These are phyloP conservation scores for Reticulitermes speratus DNA, from an alignment of 1,140 invertebrate genomes.

Conservation along the genomic window DNA sequence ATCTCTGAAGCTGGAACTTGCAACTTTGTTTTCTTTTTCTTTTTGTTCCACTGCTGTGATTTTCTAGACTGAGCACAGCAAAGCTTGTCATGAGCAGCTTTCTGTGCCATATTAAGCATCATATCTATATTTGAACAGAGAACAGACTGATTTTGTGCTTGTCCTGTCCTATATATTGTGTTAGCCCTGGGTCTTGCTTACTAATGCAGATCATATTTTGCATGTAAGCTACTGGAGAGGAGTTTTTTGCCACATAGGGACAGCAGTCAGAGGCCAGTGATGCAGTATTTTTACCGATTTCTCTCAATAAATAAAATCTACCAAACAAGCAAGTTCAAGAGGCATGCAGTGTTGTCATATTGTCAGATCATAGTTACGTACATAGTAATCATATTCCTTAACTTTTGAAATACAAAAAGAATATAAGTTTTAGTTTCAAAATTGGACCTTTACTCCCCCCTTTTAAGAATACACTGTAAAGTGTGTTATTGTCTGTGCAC, in stretches of 20 bases:
- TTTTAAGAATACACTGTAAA: background rate
- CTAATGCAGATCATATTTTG: background rate
- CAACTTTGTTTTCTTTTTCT: slow-evolving; percentile 1
- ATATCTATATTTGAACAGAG: slow-evolving; percentile 27
- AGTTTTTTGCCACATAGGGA: background rate
- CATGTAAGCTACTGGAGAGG: background rate
- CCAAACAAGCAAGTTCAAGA: background rate
- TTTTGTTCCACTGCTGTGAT: slow-evolving; percentile 32
- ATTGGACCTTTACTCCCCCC: background rate
- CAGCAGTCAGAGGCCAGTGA: slow-evolving; percentile 14
- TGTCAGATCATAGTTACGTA: background rate
- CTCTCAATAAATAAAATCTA: background rate
- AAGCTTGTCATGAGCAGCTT: slow-evolving; percentile 17
- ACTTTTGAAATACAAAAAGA: background rate
- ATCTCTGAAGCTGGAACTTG: slow-evolving; percentile 24
- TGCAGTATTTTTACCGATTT: background rate
- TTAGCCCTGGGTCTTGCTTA: slow-evolving; percentile 21
- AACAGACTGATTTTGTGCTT: slow-evolving; percentile 33
- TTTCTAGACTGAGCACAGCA: slow-evolving; percentile 30
- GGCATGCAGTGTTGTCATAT: background rate
- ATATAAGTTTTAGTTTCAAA: background rate
- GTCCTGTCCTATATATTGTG: slow-evolving; percentile 21
- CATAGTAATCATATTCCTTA: background rate
- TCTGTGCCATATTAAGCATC: slow-evolving; percentile 20
- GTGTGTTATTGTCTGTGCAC: background rate